Evolutionary conservation across 2,888 invertebrate genomes (phyloP).

Genomic region (Tupiocoris notatus): DNA sequence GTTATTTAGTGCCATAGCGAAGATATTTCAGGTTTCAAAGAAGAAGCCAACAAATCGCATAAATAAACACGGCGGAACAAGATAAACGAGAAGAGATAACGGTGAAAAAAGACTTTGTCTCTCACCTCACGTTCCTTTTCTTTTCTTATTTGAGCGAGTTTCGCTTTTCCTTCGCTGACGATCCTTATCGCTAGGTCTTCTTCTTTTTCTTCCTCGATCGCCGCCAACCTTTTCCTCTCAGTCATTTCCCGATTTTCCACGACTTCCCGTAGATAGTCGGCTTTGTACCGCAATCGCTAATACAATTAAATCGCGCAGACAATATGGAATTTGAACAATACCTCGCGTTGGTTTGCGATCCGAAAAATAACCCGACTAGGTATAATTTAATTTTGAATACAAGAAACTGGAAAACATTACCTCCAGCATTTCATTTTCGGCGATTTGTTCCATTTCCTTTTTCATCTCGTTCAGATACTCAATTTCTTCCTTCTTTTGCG

Average conservation of each 20-base stretch:
- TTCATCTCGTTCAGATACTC: slow-evolving; percentile 18
- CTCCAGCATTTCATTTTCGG: slow-evolving; percentile 22
- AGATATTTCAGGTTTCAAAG: too few relatives aligned
- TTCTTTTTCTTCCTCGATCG: slow-evolving; percentile 55
- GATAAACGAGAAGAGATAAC: too few relatives aligned
- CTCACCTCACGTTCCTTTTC: slow-evolving; percentile 54
- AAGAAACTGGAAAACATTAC: slow-evolving; percentile 2
- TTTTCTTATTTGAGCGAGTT: slow-evolving; percentile 55
- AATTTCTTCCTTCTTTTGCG: slow-evolving; percentile 18
- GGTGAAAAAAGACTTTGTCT: not conserved
- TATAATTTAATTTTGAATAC: not conserved
- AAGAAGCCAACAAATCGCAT: too few relatives aligned
- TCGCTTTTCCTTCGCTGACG: slow-evolving; percentile 56
- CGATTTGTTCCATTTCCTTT: slow-evolving; percentile 26
- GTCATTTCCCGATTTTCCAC: slow-evolving; percentile 46
- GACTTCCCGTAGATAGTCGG: slow-evolving; percentile 40
- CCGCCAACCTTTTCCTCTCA: slow-evolving; percentile 53
- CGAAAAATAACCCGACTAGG: not conserved
- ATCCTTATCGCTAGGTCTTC: slow-evolving; percentile 56
- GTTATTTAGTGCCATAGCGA: too few relatives aligned
- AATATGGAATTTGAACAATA: not conserved
- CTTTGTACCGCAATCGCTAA: slow-evolving; percentile 31
- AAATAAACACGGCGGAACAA: too few relatives aligned
- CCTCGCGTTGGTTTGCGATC: not conserved
- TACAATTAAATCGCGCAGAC: not conserved